Evolutionary conservation across 2,113 vertebrate species (phyloP), one percentile per base, ranked within the genome.

Genomic region (Gymnogyps californianus): DNA sequence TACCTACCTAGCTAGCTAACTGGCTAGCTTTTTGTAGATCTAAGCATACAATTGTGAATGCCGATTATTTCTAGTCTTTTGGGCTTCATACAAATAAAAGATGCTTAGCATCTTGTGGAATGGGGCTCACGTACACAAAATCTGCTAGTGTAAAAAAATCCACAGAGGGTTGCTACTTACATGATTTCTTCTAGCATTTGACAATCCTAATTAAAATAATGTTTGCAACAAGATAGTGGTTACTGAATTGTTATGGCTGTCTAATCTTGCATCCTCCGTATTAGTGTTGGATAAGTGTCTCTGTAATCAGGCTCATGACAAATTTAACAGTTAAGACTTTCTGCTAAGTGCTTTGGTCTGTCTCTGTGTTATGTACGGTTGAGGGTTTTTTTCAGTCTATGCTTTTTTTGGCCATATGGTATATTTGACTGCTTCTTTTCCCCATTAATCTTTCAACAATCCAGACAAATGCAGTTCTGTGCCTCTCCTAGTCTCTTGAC

Each of bases 401-500:
- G 32, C 28, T 62, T 54, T 91, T 86, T 72, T 84, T 52, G 9
- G 20, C 32, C 36, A 32, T 34, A 22, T 26, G 34, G 14, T 71
- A 69, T 58, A n/a, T 59, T 49, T 55, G 55, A n/a, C 55, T 51
- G 26, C 3, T 34, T 51, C 38, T 54, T 85, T 32, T 46, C 1
- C 11, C 83, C 65, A 67, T 89, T 83, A 85, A 78, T 83, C 74
- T 93, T 90, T 83, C 87, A 95, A 38, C 36, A 89, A 40, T 34
- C 54, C 75, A 82, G 79, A 88, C 47, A 76, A 88, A 89, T 55
- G 49, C 40, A 88, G 36, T 92, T 85, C 55, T 49, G 29, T 59
- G n/a, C 54, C 29, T 71, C 61, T 75, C 59, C 55, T 29, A 51
- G 61, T 81, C 77, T 83, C 58, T 58, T 93, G 74, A 89, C 87